Evolutionary conservation across 2,797 vertebrate genomes (phyloP).

Genomic region (Hyperoplus immaculatus): DNA sequence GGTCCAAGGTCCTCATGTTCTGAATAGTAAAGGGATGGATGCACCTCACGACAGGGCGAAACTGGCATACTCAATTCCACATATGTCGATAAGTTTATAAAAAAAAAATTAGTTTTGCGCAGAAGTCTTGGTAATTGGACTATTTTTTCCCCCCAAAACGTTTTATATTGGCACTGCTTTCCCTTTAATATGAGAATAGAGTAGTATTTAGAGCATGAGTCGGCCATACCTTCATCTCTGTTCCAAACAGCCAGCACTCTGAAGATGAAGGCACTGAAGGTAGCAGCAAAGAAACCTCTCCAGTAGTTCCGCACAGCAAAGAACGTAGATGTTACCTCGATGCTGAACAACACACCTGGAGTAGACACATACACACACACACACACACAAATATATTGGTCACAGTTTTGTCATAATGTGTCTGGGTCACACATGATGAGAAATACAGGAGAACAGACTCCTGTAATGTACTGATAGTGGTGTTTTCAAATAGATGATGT

Average conservation of each 20-base stretch:
- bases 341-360: conserved; percentile 96
- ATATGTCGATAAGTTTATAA: too few species aligned
- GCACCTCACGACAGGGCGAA: too few species aligned
- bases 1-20: background rate
- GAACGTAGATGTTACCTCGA: conserved; percentile 98
- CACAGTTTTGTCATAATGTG: background rate
- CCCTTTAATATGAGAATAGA: background rate
- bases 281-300: conserved; percentile 97
- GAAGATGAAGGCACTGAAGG: conserved; percentile 99
- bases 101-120: background rate
- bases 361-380: conserved; percentile 45
- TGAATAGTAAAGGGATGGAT: too few species aligned
- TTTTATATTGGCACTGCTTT: background rate
- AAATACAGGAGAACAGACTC: too few species aligned
- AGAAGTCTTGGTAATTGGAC: background rate
- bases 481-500: too few species aligned
- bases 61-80: too few species aligned
- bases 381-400: background rate
- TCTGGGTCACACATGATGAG: background rate
- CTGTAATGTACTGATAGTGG: too few species aligned
- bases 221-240: conserved; percentile 91
- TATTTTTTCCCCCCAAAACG: background rate
- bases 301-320: conserved; percentile 98
- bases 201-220: background rate
- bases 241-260: conserved; percentile 97